Evolutionary conservation across 2,797 vertebrate species (phyloP), one percentile per base, ranked within the genome.

Genomic region (Urocyon cinereoargenteus): DNA sequence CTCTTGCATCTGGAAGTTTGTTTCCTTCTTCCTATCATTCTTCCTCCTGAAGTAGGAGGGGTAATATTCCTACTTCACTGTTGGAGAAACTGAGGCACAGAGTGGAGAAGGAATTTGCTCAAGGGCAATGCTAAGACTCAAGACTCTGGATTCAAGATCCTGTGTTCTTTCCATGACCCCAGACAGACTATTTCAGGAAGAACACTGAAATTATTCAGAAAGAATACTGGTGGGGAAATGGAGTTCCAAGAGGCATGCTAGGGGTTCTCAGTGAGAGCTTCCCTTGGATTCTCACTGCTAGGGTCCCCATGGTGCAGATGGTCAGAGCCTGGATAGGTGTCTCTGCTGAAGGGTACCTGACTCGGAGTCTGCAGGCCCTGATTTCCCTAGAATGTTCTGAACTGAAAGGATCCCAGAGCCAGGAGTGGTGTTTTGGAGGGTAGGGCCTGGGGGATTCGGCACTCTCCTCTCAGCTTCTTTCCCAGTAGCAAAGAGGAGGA

Each of bases 161-260:
- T 31, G 31, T 51, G 3, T 97, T 92, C 61, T 36, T 86, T 59
- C 66, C 26, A 36, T 21, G 18, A 9, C 1, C 5, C 5, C 62
- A 79, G 45, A 26, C 51, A 51, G 73, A 59, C 18, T 83, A 93
- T 78, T 94, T 16, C 49, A 82, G 64, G 77, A 96, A 40, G 91
- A 84, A 73, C 36, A 18, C 40, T 40, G 49, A 70, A 49, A 64
- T 83, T 40, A 21, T 34, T 93, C 40, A 34, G 94, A 61, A 81
- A 89, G 57, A 15, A 24, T 26, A 2, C 31, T 10, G 6, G 8
- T 49, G 26, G 26, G 73, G 16, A 51, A 28, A 53, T 5, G 22
- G 77, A 28, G 13, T 49, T 59, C 90, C 89, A 10, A 57, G 49
- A 77, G 62, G 28, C 45, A 11, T 10, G 34, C 73, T 49, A 2